phyloP scores from a whole-genome alignment of 2,113 vertebrate genomes.

The Typhlomys cinereus region DNA sequence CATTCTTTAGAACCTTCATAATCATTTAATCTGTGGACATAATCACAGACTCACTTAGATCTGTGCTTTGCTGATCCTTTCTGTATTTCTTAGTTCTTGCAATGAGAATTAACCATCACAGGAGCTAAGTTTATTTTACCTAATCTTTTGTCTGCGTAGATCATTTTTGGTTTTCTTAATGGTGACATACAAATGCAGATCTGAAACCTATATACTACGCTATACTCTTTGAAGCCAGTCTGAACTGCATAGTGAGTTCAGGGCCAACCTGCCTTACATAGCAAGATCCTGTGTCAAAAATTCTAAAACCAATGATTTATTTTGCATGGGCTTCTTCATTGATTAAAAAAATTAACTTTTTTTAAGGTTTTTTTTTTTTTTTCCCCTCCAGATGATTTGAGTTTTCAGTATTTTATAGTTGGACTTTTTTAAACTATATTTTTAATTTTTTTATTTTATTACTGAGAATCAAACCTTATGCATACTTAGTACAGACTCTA shows the following conservation, averaged over 20 bases:
- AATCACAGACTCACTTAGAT: neutral
- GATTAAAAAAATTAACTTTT: constrained; percentile 12
- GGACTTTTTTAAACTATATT: neutral
- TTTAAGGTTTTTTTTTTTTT: neutral
- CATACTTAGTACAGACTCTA: neutral
- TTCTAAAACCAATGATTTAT: constrained; percentile 41
- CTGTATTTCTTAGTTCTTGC: neutral
- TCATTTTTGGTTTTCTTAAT: constrained; percentile 19
- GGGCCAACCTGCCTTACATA: neutral
- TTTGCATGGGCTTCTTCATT: neutral
- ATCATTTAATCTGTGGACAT: neutral
- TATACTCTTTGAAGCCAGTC: too few relatives aligned
- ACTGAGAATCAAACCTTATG: neutral
- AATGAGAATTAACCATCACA: neutral
- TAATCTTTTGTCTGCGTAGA: neutral
- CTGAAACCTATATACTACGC: too few relatives aligned
- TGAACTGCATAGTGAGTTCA: too few relatives aligned
- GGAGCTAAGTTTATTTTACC: constrained; percentile 23
- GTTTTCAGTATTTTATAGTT: neutral
- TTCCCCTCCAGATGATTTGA: neutral
- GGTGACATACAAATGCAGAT: neutral
- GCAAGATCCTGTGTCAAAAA: neutral
- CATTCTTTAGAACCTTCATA: neutral
- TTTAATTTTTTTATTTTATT: neutral
- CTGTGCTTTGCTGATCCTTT: neutral